Conservation (phyloP, 2,797 vertebrate genomes). For the Clarias laeviceps region DNA sequence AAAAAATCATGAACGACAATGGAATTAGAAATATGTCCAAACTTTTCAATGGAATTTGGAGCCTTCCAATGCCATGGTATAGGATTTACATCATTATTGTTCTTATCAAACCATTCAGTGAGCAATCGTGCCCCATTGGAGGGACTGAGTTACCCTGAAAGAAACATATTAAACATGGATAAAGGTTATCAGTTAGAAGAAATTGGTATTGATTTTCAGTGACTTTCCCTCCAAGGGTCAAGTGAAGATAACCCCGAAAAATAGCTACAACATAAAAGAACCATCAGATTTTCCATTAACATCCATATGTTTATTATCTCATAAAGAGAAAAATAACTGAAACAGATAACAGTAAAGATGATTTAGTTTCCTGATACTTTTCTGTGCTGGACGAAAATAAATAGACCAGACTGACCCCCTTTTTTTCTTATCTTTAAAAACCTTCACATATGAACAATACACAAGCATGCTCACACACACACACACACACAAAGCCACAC, state of each 20-base stretch:
- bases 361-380: background rate
- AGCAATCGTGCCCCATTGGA: background rate
- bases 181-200: background rate
- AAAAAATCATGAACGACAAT: no score
- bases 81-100: background rate
- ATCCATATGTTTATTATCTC: background rate
- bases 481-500: background rate
- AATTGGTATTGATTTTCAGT: background rate
- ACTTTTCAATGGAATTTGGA: background rate
- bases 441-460: no score
- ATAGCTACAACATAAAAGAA: background rate
- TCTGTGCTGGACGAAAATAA: background rate
- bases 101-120: background rate
- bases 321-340: background rate
- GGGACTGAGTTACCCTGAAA: background rate
- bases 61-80: background rate
- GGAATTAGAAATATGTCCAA: no score
- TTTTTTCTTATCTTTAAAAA: background rate
- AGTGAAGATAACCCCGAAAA: background rate
- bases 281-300: background rate
- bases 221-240: background rate
- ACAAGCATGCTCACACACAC: no score
- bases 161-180: background rate
- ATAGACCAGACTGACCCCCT: background rate
- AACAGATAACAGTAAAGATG: background rate